These are phyloP conservation scores for Trypoxylus dichotomus DNA, from an alignment of 1,140 invertebrate genomes.

Conservation along the genomic window DNA sequence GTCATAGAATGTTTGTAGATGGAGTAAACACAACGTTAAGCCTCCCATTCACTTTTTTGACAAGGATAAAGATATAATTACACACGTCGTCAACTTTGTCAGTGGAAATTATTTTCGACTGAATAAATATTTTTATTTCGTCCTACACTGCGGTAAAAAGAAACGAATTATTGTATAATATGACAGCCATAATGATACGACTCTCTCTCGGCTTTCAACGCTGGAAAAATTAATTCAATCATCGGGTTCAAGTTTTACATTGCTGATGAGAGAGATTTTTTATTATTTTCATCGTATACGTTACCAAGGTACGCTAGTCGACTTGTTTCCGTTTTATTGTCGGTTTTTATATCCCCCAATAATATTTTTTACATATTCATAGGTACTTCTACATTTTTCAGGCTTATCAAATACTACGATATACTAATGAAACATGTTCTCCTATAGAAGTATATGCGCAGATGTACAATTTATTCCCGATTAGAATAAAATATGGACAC, in stretches of 20 bases:
- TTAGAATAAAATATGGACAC: no score
- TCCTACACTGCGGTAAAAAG: background rate
- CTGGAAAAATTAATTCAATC: conserved; percentile 5
- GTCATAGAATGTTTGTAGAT: no score
- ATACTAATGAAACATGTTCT: no score
- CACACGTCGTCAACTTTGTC: background rate
- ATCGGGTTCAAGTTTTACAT: background rate
- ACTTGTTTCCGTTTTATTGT: no score
- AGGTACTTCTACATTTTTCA: no score
- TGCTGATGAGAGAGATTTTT: background rate
- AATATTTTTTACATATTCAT: no score
- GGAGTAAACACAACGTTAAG: background rate
- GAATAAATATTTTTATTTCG: conserved; percentile 2
- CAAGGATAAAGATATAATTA: background rate
- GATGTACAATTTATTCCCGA: no score
- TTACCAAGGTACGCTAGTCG: no score
- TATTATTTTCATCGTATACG: no score
- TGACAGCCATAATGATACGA: background rate
- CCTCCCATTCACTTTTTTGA: background rate
- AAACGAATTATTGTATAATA: background rate
- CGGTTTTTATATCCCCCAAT: no score
- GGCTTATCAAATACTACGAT: no score
- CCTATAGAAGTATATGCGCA: no score
- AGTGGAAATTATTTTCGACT: background rate
- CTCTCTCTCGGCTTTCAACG: background rate